Percentiles rank a stretch among this genome's conserved stretches.
These are phyloP conservation scores for Sinelater perroti DNA, from an alignment of 2,888 invertebrate species.

Conservation along the genomic window DNA sequence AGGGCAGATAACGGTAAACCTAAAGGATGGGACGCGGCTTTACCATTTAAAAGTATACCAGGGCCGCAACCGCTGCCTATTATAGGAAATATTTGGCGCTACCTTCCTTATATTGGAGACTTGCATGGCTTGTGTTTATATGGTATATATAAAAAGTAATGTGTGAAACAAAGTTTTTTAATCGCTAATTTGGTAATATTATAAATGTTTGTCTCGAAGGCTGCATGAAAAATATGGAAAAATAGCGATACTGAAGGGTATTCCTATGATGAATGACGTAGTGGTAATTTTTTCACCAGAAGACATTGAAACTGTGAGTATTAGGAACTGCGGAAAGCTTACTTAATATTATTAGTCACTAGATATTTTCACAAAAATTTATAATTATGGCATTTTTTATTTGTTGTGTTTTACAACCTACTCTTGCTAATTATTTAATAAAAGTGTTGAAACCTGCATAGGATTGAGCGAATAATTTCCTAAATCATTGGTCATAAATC, in stretches of 20 bases:
- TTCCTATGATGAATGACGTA: constrained; percentile 38
- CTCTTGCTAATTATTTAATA: no score
- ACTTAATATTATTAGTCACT: no score
- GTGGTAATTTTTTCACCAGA: constrained; percentile 62
- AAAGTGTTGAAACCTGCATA: no score
- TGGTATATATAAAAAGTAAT: constrained; percentile 41
- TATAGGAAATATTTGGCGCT: constrained; percentile 51
- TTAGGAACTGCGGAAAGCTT: no score
- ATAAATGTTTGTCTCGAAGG: no score
- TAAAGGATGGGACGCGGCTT: constrained; percentile 48
- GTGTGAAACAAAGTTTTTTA: no score
- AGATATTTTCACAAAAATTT: no score
- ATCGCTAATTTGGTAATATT: no score
- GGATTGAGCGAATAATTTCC: no score
- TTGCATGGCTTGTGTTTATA: constrained; percentile 42
- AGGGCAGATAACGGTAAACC: constrained; percentile 44
- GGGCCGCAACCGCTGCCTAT: constrained; percentile 52
- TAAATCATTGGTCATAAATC: no score
- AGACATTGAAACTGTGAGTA: constrained; percentile 57
- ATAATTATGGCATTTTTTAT: no score
- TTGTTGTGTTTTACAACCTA: no score
- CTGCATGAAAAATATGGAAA: constrained; percentile 57
- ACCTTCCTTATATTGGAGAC: constrained; percentile 48
- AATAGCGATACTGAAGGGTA: constrained; percentile 59
- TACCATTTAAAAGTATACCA: constrained; percentile 47